Conservation (phyloP, 2,888 invertebrate species). For the Onthophagus sagittarius region DNA sequence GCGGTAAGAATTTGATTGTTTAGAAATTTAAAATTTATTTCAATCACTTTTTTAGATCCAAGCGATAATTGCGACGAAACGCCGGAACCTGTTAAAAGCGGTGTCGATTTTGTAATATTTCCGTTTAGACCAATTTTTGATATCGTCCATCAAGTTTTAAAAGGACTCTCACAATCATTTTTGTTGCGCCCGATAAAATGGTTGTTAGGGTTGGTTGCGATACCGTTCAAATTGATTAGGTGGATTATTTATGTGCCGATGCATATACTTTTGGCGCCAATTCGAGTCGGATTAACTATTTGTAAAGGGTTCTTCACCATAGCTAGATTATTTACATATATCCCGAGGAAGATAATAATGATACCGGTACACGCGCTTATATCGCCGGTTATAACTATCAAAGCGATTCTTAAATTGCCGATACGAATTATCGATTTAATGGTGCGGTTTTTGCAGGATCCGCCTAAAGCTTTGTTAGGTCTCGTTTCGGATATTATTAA, state of each 20-base stretch:
- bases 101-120: slow-evolving; percentile 5
- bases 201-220: background rate
- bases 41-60: background rate
- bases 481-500: background rate
- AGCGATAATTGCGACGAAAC: background rate
- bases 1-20: background rate
- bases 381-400: background rate
- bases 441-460: background rate
- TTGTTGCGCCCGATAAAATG: background rate
- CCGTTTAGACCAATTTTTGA: slow-evolving; percentile 12
- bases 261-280: slow-evolving; percentile 11
- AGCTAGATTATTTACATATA: too few relatives aligned
- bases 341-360: background rate
- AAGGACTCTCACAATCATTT: too few relatives aligned
- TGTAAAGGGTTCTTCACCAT: background rate
- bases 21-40: background rate
- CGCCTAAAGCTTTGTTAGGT: background rate
- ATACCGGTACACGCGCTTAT: background rate
- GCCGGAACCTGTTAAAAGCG: slow-evolving; percentile 1
- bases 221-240: slow-evolving; percentile 13
- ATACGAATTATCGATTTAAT: background rate
- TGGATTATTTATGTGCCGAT: slow-evolving; percentile 11
- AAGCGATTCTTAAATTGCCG: background rate
- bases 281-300: slow-evolving; percentile 52
- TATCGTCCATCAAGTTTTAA: background rate